phyloP scores from a whole-genome alignment of 2,888 invertebrate species.

The Chaetogeoica ovagalla region DNA sequence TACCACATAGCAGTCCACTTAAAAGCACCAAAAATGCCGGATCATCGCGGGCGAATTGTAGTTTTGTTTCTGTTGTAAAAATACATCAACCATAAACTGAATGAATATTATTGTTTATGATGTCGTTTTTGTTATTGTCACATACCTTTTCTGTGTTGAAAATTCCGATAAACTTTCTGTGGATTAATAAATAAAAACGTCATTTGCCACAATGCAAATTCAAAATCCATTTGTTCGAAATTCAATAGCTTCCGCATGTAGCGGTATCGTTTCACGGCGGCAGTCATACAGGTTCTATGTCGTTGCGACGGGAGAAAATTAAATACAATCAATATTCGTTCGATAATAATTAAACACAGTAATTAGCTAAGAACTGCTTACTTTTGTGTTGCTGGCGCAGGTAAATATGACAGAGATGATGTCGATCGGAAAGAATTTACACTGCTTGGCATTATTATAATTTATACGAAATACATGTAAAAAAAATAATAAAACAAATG shows the following conservation, averaged over 20 bases:
- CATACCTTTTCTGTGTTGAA: conserved; percentile 96
- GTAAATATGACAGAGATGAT: conserved; percentile 55
- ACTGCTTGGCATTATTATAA: conserved; percentile 42
- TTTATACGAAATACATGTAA: not conserved
- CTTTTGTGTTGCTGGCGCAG: conserved; percentile 57
- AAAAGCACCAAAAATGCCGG: conserved; percentile 95
- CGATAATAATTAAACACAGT: too few relatives aligned
- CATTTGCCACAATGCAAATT: conserved; percentile 99
- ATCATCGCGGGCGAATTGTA: conserved; percentile 98
- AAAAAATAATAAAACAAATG: not conserved
- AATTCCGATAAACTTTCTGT: conserved; percentile 96
- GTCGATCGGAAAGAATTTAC: conserved; percentile 45
- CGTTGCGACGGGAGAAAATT: not conserved
- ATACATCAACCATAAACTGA: conserved; percentile 45
- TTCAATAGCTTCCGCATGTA: conserved; percentile 82
- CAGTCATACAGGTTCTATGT: conserved; percentile 74
- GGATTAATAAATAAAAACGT: conserved; percentile 90
- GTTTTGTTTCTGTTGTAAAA: conserved; percentile 82
- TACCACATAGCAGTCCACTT: conserved; percentile 79
- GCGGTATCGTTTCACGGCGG: conserved; percentile 85
- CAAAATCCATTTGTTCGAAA: conserved; percentile 98
- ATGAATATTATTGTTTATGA: too few relatives aligned
- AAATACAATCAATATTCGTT: not conserved
- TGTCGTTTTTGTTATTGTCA: too few relatives aligned
- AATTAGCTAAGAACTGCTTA: conserved; percentile 36